phyloP scores from a whole-genome alignment of 2,113 vertebrate genomes.

The Embiotoca jacksoni region DNA sequence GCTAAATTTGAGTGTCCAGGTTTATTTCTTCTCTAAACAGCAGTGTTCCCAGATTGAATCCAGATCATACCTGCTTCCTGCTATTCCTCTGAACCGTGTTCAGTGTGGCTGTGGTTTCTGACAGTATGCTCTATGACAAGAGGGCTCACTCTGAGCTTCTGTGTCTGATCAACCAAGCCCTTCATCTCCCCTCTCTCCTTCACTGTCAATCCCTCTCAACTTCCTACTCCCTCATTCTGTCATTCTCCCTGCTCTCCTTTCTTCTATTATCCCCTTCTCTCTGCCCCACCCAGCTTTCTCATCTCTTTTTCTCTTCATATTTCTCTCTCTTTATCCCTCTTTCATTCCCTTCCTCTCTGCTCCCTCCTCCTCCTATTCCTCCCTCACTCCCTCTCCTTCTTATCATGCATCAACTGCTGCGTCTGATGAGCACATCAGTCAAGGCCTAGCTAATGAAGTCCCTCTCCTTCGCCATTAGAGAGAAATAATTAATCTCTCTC shows the following conservation, averaged over 20 bases:
- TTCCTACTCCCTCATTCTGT: not conserved
- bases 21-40: not conserved
- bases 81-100: not conserved
- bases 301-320: slow-evolving; percentile 44
- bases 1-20: not conserved
- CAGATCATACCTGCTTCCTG: not conserved
- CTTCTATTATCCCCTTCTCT: not conserved
- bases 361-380: slow-evolving; percentile 42
- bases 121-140: not conserved
- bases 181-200: not conserved
- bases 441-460: slow-evolving; percentile 74
- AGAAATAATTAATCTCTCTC: slow-evolving; percentile 67
- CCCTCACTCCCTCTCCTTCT: slow-evolving; percentile 51
- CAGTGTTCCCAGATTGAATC: not conserved
- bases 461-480: slow-evolving; percentile 71
- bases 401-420: slow-evolving; percentile 70
- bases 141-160: slow-evolving; percentile 8
- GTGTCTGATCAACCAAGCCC: slow-evolving; percentile 17
- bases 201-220: not conserved
- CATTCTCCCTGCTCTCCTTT: slow-evolving; percentile 13
- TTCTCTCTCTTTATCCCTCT: slow-evolving; percentile 22
- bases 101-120: not conserved
- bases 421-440: slow-evolving; percentile 76
- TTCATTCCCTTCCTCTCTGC: slow-evolving; percentile 32
- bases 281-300: slow-evolving; percentile 22